phyloP scores from a whole-genome alignment of 2,888 invertebrate genomes.

The Nephrocerus scutellatus region DNA sequence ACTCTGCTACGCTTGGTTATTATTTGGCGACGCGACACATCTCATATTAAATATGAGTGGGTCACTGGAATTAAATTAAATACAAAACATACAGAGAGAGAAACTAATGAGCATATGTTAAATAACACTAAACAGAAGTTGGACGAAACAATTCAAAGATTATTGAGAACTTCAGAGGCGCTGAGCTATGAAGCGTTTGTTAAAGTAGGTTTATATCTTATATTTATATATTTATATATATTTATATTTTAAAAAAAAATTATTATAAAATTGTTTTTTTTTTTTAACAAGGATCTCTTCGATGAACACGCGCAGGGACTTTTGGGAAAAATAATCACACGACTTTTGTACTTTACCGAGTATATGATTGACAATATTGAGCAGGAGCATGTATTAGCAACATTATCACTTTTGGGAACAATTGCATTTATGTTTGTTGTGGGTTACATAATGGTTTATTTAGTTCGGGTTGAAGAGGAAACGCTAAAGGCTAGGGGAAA shows the following conservation, averaged over 20 bases:
- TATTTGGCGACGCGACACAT: conserved; percentile 80
- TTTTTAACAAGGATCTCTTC: conserved; percentile 56
- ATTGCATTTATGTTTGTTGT: conserved; percentile 68
- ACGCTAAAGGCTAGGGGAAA: conserved; percentile 41
- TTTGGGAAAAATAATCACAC: conserved; percentile 61
- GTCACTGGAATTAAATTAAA: conserved; percentile 46
- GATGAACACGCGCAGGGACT: conserved; percentile 73
- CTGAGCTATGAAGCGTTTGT: conserved; percentile 72
- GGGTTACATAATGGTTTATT: conserved; percentile 79
- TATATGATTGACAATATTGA: conserved; percentile 65
- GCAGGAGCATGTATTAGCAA: conserved; percentile 71
- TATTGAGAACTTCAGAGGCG: conserved; percentile 66
- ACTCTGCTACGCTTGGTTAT: conserved; percentile 74
- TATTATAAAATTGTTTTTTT: conserved; percentile 8
- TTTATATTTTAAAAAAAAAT: not conserved
- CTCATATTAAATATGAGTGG: conserved; percentile 89
- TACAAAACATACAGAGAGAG: conserved; percentile 37
- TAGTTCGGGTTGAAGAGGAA: conserved; percentile 53
- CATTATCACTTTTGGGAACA: conserved; percentile 69
- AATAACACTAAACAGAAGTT: conserved; percentile 68
- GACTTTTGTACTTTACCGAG: conserved; percentile 61
- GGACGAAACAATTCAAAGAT: conserved; percentile 62
- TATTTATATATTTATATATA: not conserved
- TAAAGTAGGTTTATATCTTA: conserved; percentile 50
- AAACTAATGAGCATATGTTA: conserved; percentile 50